These are phyloP conservation scores for Myotis lucifugus DNA, from an alignment of 2,113 vertebrate species.

Conservation along the genomic window DNA sequence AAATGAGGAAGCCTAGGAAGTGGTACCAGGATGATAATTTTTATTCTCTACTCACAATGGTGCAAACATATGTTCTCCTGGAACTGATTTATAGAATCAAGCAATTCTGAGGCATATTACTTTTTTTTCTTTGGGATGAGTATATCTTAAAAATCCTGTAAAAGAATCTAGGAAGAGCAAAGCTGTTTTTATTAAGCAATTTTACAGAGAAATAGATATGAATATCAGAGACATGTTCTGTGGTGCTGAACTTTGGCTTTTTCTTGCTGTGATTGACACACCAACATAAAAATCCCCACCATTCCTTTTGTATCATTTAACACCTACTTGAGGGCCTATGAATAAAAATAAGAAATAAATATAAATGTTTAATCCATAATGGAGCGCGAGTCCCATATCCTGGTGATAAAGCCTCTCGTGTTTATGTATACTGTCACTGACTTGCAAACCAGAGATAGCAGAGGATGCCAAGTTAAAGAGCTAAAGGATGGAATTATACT, in stretches of 20 bases:
- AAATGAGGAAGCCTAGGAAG: background rate
- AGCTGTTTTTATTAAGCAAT: conserved; percentile 25
- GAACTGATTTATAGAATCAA: background rate
- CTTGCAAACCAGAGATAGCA: conserved; percentile 27
- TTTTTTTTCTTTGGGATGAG: background rate
- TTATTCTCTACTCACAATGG: background rate
- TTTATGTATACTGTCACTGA: background rate
- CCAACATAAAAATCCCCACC: conserved; percentile 32
- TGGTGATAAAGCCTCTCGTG: background rate
- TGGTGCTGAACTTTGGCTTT: background rate
- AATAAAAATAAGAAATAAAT: conserved; percentile 64
- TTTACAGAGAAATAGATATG: conserved; percentile 5
- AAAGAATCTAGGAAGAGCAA: background rate
- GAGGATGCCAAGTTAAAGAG: conserved; percentile 31
- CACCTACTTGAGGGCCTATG: conserved; percentile 7
- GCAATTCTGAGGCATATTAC: background rate
- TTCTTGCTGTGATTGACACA: conserved; percentile 45
- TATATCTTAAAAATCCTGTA: background rate
- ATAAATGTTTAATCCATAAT: conserved; percentile 52
- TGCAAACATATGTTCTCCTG: background rate
- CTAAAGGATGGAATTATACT: background rate
- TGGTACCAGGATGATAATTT: background rate
- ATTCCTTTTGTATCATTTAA: conserved; percentile 43
- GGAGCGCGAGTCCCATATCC: background rate
- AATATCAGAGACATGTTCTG: background rate